Percentiles rank a stretch among this genome's conserved stretches.
Conservation (phyloP, 2,113 vertebrate species). For the Dasyprocta punctata region DNA sequence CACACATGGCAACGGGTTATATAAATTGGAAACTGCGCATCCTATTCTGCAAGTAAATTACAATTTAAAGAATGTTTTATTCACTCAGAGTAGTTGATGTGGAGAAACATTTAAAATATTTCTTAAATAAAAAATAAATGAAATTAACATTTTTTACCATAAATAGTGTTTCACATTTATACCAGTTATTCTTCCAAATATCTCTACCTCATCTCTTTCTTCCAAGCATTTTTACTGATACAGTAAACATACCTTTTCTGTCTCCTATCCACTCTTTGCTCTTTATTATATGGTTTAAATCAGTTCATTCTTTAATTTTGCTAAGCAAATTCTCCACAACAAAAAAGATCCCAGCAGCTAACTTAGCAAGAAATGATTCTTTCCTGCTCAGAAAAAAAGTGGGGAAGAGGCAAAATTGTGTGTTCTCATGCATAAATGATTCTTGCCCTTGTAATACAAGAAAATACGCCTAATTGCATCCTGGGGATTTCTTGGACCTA, state of each 20-base stretch:
- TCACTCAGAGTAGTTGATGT: background rate
- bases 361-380: conserved; percentile 53
- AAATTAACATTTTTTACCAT: background rate
- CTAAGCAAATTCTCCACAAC: conserved; percentile 43
- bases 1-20: background rate
- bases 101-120: background rate
- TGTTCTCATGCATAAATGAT: conserved; percentile 64
- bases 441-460: conserved; percentile 34
- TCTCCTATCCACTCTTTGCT: background rate
- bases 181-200: background rate
- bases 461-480: conserved; percentile 60
- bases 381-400: conserved; percentile 43
- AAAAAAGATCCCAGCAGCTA: conserved; percentile 46
- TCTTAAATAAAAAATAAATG: background rate
- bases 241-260: background rate
- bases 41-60: background rate
- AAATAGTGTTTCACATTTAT: background rate
- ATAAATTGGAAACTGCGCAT: background rate
- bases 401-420: conserved; percentile 44
- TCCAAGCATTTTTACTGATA: background rate
- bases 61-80: background rate
- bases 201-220: background rate
- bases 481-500: conserved; percentile 18
- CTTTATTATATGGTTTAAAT: conserved; percentile 36
- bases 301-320: conserved; percentile 64